Conservation (phyloP, 2,113 vertebrate species). For the Propithecus coquereli region DNA sequence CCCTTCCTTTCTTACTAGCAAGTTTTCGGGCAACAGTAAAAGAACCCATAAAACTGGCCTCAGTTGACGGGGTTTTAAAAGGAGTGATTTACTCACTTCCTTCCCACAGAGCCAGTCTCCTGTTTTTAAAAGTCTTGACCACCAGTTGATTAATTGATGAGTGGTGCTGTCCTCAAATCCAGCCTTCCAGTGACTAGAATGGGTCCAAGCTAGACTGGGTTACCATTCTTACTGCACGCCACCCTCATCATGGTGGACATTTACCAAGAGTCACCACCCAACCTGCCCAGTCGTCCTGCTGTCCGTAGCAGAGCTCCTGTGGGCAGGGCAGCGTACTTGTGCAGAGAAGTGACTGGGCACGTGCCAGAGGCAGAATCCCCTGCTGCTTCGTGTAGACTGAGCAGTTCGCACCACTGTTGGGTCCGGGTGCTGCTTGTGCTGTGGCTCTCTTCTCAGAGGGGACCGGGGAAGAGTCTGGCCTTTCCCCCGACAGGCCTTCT, state of each 20-base stretch:
- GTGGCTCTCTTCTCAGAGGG: too few species aligned
- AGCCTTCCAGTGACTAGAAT: background rate
- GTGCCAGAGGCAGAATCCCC: rapidly evolving
- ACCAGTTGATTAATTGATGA: rapidly evolving
- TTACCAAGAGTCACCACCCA: rapidly evolving
- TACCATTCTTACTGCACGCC: rapidly evolving
- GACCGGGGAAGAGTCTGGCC: background rate
- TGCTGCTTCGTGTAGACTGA: background rate
- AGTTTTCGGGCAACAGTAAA: background rate
- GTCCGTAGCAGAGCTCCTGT: rapidly evolving
- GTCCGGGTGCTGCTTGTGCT: rapidly evolving
- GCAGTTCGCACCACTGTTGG: background rate
- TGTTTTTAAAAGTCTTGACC: background rate
- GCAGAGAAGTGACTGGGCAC: background rate
- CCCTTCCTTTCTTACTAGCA: background rate
- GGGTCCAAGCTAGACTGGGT: rapidly evolving
- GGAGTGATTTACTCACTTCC: rapidly evolving
- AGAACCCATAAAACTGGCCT: rapidly evolving
- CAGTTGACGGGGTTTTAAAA: background rate
- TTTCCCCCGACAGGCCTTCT: background rate
- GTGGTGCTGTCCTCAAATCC: background rate
- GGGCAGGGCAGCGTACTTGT: rapidly evolving
- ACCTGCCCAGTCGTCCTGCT: rapidly evolving
- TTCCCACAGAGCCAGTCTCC: background rate
- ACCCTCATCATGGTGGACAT: too few species aligned